Conservation (phyloP, 1,140 invertebrate genomes). For the Euschistus heros region DNA sequence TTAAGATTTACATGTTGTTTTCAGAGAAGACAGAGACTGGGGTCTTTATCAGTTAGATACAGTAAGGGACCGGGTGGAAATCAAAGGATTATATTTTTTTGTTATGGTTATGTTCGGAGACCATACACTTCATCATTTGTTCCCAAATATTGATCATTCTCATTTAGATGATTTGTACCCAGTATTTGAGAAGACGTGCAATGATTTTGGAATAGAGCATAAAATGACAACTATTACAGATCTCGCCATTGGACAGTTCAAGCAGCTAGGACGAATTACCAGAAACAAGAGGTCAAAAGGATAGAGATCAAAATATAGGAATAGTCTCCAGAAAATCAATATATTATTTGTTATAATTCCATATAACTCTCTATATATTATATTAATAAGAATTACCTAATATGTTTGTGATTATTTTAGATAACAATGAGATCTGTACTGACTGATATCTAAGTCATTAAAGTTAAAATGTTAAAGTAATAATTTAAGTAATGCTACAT, state of each 20-base stretch:
- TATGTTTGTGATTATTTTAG: too few species aligned
- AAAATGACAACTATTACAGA: constrained; percentile 1
- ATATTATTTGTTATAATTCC: too few species aligned
- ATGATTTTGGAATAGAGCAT: constrained; percentile 52
- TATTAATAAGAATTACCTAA: too few species aligned
- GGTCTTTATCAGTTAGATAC: constrained; percentile 66
- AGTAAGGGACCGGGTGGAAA: constrained; percentile 55
- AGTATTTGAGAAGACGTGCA: constrained; percentile 51
- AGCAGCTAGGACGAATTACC: constrained; percentile 17
- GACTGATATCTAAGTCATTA: too few species aligned
- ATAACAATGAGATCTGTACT: too few species aligned
- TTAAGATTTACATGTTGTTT: constrained; percentile 14
- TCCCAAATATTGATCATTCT: constrained; percentile 67
- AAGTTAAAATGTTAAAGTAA: too few species aligned
- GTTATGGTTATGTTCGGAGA: constrained; percentile 62
- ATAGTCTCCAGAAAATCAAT: too few species aligned
- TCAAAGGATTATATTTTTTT: constrained; percentile 56
- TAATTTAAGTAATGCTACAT: too few species aligned
- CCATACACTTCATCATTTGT: constrained; percentile 67
- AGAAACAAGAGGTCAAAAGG: not conserved
- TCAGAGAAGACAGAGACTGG: constrained; percentile 56
- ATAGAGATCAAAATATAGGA: too few species aligned
- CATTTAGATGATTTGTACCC: constrained; percentile 50
- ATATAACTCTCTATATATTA: too few species aligned
- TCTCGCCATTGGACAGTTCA: constrained; percentile 20